A percentile compares a stretch with the other conserved stretches of the same genome.
Conservation (phyloP, 1,140 invertebrate genomes). For the Diuraphis noxia region DNA sequence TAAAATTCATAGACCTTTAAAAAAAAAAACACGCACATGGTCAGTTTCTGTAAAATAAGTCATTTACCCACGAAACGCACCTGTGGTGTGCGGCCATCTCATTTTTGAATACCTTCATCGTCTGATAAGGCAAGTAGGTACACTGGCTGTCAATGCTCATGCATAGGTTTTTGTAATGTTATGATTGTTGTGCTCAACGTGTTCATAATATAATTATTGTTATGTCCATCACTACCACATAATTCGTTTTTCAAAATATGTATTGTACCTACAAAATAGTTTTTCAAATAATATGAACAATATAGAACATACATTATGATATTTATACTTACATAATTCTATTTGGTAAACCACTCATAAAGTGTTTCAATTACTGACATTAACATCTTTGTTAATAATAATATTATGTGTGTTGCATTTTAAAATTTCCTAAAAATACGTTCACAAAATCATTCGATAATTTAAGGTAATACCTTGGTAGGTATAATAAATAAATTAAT, state of each 20-base stretch:
- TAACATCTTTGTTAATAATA: neutral
- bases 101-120: neutral
- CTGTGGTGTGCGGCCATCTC: neutral
- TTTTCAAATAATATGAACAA: neutral
- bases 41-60: neutral
- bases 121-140: neutral
- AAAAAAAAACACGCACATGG: neutral
- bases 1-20: neutral
- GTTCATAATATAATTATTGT: neutral
- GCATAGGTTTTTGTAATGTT: neutral
- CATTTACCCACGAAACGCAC: neutral
- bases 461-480: neutral
- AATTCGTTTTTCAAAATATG: neutral
- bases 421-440: neutral
- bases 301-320: neutral
- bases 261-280: neutral
- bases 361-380: neutral
- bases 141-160: neutral
- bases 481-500: too few species aligned
- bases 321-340: neutral
- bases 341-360: neutral
- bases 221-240: neutral
- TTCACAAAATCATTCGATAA: neutral
- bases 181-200: neutral
- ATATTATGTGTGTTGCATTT: neutral